Evolutionary conservation across 2,888 invertebrate species (phyloP).

Genomic region (Conchocele bisecta): DNA sequence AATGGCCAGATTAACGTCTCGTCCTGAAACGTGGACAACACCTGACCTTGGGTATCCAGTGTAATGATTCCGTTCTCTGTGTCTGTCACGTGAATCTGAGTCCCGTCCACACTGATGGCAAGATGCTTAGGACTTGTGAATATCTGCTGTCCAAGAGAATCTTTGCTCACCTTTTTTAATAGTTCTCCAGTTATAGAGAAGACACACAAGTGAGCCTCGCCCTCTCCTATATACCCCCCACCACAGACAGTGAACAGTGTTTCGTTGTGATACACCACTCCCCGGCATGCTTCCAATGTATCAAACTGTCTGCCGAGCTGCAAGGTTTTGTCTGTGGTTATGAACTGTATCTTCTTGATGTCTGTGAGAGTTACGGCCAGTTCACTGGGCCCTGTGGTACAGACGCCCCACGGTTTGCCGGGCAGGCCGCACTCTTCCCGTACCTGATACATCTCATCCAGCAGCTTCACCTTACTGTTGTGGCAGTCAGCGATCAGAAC

Average conservation of each 20-base stretch:
- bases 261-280: conserved; percentile 37
- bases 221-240: conserved; percentile 51
- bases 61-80: conserved; percentile 49
- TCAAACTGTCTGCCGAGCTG: conserved; percentile 25
- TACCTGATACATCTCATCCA: conserved; percentile 28
- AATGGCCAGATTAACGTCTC: conserved; percentile 38
- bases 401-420: conserved; percentile 55
- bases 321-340: conserved; percentile 45
- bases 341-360: conserved; percentile 48
- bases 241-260: conserved; percentile 45
- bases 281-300: conserved; percentile 48
- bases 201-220: conserved; percentile 47
- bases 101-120: conserved; percentile 45
- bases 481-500: conserved; percentile 46
- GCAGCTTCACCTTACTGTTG: conserved; percentile 52
- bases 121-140: conserved; percentile 52
- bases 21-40: conserved; percentile 29
- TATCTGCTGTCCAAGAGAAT: conserved; percentile 27
- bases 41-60: conserved; percentile 24
- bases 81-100: conserved; percentile 53
- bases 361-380: conserved; percentile 41
- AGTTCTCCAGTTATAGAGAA: conserved; percentile 53
- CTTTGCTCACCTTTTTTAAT: conserved; percentile 42
- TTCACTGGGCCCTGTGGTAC: conserved; percentile 34
- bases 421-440: conserved; percentile 49